Percentiles rank a stretch among this genome's conserved stretches.
phyloP scores from a whole-genome alignment of 2,888 invertebrate genomes.

The Argyresthia albistria region DNA sequence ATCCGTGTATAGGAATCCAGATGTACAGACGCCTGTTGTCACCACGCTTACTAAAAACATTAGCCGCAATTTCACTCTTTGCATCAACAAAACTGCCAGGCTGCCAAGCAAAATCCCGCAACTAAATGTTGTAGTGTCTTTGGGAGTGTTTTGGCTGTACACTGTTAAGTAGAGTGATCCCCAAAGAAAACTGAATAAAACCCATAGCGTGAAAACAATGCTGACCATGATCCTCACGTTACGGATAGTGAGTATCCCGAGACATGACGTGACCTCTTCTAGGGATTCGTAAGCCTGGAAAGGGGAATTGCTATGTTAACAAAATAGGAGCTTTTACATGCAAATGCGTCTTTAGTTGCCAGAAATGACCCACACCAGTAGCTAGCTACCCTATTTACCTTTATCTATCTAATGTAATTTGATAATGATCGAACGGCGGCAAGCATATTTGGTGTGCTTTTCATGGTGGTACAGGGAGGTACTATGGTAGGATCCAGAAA shows the following conservation, averaged over 20 bases:
- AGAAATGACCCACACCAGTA: too few relatives aligned
- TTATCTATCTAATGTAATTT: neutral
- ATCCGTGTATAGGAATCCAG: conserved; percentile 19
- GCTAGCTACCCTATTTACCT: too few relatives aligned
- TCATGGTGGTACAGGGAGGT: too few relatives aligned
- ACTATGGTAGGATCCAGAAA: too few relatives aligned
- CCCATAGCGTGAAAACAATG: conserved; percentile 32
- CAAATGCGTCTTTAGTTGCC: too few relatives aligned
- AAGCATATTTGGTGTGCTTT: too few relatives aligned
- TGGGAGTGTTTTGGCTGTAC: conserved; percentile 22
- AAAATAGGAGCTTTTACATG: too few relatives aligned
- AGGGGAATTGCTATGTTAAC: neutral
- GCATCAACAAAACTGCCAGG: conserved; percentile 29
- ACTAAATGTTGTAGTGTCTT: conserved; percentile 23
- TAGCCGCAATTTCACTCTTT: conserved; percentile 29
- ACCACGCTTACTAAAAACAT: conserved; percentile 33
- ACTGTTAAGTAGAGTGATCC: conserved; percentile 39
- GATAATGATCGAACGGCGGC: neutral
- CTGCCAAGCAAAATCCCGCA: conserved; percentile 25
- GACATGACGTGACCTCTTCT: conserved; percentile 44
- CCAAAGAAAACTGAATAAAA: conserved; percentile 37
- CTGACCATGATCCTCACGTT: conserved; percentile 36
- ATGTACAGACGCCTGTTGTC: conserved; percentile 32
- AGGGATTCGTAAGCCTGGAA: conserved; percentile 49
- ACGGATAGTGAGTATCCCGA: conserved; percentile 34